Percentiles rank a stretch among this genome's conserved stretches.
phyloP scores from a whole-genome alignment of 2,797 vertebrate genomes.

The Ispidina lecontei region DNA sequence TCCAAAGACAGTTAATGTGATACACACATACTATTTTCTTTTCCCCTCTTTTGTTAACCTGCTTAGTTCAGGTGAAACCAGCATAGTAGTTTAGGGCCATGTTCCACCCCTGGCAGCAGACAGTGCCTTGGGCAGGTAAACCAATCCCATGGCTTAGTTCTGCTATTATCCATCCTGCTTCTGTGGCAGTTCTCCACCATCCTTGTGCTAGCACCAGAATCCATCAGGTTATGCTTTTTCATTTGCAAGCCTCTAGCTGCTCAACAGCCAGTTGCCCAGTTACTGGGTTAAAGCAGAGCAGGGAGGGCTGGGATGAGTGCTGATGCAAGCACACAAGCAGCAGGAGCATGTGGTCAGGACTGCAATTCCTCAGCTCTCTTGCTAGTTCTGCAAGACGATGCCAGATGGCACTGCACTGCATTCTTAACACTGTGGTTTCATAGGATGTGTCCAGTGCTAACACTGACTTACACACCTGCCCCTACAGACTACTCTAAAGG shows the following conservation, averaged over 20 bases:
- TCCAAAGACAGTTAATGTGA: background rate
- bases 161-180: background rate
- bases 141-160: background rate
- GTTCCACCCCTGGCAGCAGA: background rate
- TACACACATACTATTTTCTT: background rate
- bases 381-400: background rate
- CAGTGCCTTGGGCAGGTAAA: background rate
- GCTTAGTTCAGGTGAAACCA: background rate
- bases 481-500: background rate
- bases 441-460: background rate
- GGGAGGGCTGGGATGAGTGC: background rate
- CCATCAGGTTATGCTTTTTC: background rate
- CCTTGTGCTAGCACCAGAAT: background rate
- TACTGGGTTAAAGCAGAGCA: background rate
- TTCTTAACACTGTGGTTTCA: background rate
- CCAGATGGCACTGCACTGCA: background rate
- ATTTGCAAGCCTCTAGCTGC: background rate
- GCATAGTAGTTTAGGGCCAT: background rate
- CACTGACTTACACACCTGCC: background rate
- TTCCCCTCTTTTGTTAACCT: background rate
- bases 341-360: accelerated
- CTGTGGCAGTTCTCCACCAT: background rate
- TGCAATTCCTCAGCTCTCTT: background rate
- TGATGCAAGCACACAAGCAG: background rate
- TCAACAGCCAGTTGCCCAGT: background rate